Base-by-base conservation (phyloP, 2,888 invertebrate species). In the Polydesmus complanatus region DNA sequence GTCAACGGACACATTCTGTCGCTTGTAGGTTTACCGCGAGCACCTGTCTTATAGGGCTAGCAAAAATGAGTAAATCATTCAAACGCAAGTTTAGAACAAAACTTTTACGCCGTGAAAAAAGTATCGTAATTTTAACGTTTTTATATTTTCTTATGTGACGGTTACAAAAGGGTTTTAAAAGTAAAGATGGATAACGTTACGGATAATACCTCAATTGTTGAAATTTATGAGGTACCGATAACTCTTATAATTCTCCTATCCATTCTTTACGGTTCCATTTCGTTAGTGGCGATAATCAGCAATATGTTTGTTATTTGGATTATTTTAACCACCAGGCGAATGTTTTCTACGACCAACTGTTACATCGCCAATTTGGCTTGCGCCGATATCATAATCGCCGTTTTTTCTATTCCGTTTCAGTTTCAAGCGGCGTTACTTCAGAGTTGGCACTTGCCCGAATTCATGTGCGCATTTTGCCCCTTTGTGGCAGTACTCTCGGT, bases 381-480 rank as follows among this genome's bases (percentile, higher is more conserved):
- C 65, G 88, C 89, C 23, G 90, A 91, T 72, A 86, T 90, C 69
- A 83, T 88, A 65, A 88, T 90, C 70, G 89, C 87, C 62, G 77
- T 89, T 67, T 88, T 90, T 71, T 84, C 86, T 64, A 86, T 89
- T 71, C 90, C 90, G 66, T 90, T 91, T 77, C 80, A 89, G 83
- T 90, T 90, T 72, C 89, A 90, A 79, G 89, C 90, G 2, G 91
- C 91, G 1, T 75, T 90, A 54, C 78, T 90, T 11, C 91, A 92
- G 74, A 78, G 86, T 66, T 92, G 92, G 91, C 81, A 86, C 68
- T 78, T 91, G 54, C 90, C 91, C 0, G 78, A 83, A 70, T 86
- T 90, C 72, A 86, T 92, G 84, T 92, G 92, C 72, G 82, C 86
- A 0, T 85, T 91, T 72, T 89, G 90, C 67, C 90, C 91, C 0